Conservation (phyloP, 2,888 invertebrate genomes). For the Napeogenes inachia region DNA sequence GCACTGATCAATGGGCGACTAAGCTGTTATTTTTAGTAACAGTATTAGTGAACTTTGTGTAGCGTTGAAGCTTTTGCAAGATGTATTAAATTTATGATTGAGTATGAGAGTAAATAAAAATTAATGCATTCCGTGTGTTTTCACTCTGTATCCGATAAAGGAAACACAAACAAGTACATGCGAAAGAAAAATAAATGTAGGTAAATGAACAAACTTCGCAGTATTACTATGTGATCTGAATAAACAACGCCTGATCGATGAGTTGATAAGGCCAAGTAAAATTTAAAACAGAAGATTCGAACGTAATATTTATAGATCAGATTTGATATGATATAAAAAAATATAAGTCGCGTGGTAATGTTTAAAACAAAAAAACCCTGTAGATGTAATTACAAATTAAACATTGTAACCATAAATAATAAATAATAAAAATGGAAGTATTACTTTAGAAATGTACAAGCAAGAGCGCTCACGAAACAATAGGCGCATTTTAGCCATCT, state of each 20-base stretch:
- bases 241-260: conserved; percentile 69
- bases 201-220: conserved; percentile 67
- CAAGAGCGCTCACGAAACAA: conserved; percentile 58
- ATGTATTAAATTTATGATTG: conserved; percentile 22
- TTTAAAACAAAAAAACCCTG: not conserved
- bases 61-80: conserved; percentile 13
- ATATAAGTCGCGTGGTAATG: conserved; percentile 37
- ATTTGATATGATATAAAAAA: conserved; percentile 13
- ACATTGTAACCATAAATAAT: conserved; percentile 27
- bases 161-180: conserved; percentile 57
- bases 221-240: conserved; percentile 67
- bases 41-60: conserved; percentile 16
- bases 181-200: conserved; percentile 59
- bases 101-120: conserved; percentile 35
- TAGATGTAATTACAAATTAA: conserved; percentile 4
- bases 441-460: conserved; percentile 46
- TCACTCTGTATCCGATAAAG: conserved; percentile 52
- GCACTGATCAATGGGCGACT: conserved; percentile 25
- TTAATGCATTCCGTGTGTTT: conserved; percentile 41
- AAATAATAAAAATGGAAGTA: conserved; percentile 19
- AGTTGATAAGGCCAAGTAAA: conserved; percentile 68
- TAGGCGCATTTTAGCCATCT: conserved; percentile 66
- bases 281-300: conserved; percentile 47
- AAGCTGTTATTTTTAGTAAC: conserved; percentile 16
- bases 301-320: not conserved